phyloP scores from a whole-genome alignment of 2,888 invertebrate genomes.

The Gonocerus acuteangulatus region DNA sequence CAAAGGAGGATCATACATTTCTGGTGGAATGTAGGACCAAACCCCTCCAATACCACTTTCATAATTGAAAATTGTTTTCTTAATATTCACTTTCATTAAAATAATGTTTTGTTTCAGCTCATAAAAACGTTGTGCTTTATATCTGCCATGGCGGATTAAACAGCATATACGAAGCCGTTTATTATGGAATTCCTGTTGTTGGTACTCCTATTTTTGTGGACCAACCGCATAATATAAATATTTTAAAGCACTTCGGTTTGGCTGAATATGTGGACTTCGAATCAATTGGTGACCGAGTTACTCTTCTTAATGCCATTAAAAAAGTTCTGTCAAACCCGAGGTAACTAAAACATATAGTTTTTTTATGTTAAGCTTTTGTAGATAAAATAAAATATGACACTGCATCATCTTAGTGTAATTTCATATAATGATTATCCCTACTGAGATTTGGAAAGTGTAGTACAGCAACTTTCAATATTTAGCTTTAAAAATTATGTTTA shows the following conservation, averaged over 20 bases:
- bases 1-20: too few relatives aligned
- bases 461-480: too few relatives aligned
- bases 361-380: neutral
- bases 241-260: neutral
- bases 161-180: neutral
- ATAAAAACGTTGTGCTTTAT: neutral
- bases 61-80: too few relatives aligned
- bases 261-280: neutral
- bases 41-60: too few relatives aligned
- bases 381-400: neutral
- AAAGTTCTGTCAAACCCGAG: neutral
- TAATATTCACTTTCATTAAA: too few relatives aligned
- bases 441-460: too few relatives aligned
- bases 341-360: neutral
- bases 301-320: neutral
- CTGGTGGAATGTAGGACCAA: too few relatives aligned
- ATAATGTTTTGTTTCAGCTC: neutral
- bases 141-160: conserved; percentile 1
- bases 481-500: too few relatives aligned
- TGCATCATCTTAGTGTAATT: too few relatives aligned
- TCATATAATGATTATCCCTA: too few relatives aligned
- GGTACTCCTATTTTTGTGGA: neutral
- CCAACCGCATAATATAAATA: neutral
- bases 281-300: neutral
- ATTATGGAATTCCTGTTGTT: neutral